Percentiles rank a stretch among this genome's conserved stretches.
phyloP scores from a whole-genome alignment of 1,140 invertebrate species.

The Magallana gigas region DNA sequence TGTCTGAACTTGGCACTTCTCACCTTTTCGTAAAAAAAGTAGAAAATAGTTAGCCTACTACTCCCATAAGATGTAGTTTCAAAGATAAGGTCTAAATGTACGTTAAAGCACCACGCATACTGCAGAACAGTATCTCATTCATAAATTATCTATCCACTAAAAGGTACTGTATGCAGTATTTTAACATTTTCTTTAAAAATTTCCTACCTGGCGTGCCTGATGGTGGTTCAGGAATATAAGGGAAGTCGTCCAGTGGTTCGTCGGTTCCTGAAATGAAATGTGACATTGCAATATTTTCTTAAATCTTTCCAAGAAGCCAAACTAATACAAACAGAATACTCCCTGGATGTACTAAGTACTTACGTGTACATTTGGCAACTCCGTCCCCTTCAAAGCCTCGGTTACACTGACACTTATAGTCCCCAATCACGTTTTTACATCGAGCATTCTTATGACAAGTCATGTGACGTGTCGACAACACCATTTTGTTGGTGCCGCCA shows the following conservation, averaged over 20 bases:
- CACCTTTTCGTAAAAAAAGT: not conserved
- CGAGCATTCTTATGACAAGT: conserved; percentile 49
- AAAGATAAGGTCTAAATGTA: too few species aligned
- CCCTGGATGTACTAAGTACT: not conserved
- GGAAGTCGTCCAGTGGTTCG: not conserved
- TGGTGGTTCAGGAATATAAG: not conserved
- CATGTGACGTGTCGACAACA: not conserved
- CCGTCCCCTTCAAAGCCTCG: conserved; percentile 56
- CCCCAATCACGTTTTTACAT: conserved; percentile 51
- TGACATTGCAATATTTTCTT: not conserved
- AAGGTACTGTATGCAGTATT: too few species aligned
- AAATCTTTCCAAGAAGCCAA: not conserved
- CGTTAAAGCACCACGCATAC: too few species aligned
- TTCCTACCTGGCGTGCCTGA: not conserved
- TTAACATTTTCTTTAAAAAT: too few species aligned
- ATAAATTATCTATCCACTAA: too few species aligned
- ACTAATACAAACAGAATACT: too few species aligned
- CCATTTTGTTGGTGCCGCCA: conserved; percentile 37
- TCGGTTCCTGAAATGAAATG: conserved; percentile 12
- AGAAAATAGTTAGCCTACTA: too few species aligned
- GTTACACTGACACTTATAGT: conserved; percentile 47
- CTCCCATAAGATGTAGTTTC: too few species aligned
- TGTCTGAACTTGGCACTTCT: not conserved
- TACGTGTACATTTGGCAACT: conserved; percentile 41
- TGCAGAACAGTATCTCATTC: too few species aligned